Base-by-base conservation (phyloP, 2,113 vertebrate genomes). In the Vulpes vulpes region DNA sequence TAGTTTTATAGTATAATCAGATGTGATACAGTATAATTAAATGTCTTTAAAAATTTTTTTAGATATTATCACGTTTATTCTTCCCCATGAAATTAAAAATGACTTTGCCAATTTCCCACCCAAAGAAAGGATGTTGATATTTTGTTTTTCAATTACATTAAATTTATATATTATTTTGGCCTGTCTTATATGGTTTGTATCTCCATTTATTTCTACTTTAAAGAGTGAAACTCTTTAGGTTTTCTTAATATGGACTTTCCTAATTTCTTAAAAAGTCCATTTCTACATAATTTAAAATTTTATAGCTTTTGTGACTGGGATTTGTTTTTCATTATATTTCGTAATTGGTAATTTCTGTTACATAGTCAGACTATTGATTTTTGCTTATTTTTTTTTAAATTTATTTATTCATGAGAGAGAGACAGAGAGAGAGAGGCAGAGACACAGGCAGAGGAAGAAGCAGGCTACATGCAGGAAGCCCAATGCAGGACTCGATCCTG, bases 311-410 rank as follows among this genome's bases (percentile, higher is more conserved):
- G 51, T 81, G 51, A 82, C 59, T 76, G 51, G 23, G 25, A 85
- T 90, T 94, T 97, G 8, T 10, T 95, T 92, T 86, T 60, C 73
- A 55, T 86, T 89, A 53, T 59, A 76, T 71, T 87, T 82, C 6
- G 4, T 90, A 30, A 76, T 38, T 87, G 30, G 1, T 55, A 49
- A 71, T 95, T 62, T 95, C 23, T 87, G 19, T 43, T 79, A 62
- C 9, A 73, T 32, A 76, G 6, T 83, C 15, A 71, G 78, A 27
- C 0, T 78, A 51, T 64, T n/a, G 53, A 92, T 82, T 96, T 94
- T 76, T 86, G 64, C 12, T 95, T 81, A 32, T 22, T 30, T 87
- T 23, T 71, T 90, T 60, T 55, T 85, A 89, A 25, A 81, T 43
- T 43, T 43, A 43, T 7, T 43, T 43, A 43, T 43, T 43, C 43